A percentile compares a stretch with the other conserved stretches of the same genome.
Evolutionary conservation across 92 coral and sea anemone genomes (phyloP).

Genomic region (Porites evermanni): DNA sequence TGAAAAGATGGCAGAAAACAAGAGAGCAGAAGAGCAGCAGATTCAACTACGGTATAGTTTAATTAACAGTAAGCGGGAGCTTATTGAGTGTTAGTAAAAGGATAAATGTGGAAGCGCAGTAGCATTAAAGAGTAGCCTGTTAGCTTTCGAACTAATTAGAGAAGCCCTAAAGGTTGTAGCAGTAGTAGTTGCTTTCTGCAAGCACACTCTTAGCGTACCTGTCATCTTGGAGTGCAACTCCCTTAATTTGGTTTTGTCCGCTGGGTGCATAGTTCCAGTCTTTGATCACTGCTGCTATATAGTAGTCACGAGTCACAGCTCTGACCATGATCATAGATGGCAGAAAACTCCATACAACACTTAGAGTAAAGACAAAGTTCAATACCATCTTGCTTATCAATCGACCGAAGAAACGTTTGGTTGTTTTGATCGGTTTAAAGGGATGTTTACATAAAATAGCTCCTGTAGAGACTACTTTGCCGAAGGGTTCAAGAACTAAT

Average conservation of each 20-base stretch:
- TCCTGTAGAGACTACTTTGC: no score
- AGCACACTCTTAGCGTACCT: background rate
- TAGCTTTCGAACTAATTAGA: background rate
- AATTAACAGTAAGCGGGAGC: no score
- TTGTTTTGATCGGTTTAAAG: background rate
- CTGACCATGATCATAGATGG: background rate
- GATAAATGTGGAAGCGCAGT: no score
- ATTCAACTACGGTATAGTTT: no score
- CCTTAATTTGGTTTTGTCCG: conserved; percentile 22
- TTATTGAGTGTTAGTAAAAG: no score
- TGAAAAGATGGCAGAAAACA: no score
- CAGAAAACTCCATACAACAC: background rate
- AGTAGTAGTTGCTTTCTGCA: background rate
- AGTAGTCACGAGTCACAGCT: conserved; percentile 23
- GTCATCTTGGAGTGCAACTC: conserved; percentile 6
- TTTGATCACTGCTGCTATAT: conserved; percentile 25
- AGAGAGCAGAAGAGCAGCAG: no score
- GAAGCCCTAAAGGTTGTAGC: no score
- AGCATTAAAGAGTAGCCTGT: background rate
- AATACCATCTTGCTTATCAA: background rate
- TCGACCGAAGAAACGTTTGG: background rate
- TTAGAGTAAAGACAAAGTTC: background rate
- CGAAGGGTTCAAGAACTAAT: no score
- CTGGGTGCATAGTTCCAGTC: conserved; percentile 23
- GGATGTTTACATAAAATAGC: no score